Evolutionary conservation across 2,888 invertebrate species (phyloP).

Genomic region (Conomelus anceps): DNA sequence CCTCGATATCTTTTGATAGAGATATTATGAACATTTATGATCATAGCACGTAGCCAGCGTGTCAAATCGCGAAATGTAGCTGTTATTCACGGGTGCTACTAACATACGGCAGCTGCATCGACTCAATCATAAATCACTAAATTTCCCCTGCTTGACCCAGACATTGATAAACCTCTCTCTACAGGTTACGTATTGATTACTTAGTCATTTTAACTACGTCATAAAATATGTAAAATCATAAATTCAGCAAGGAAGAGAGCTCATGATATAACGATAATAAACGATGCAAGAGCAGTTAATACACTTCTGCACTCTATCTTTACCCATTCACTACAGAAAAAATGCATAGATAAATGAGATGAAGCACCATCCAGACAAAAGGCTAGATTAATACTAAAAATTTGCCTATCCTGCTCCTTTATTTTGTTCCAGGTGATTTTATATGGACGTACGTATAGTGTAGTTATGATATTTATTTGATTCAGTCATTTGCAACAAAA

Average conservation of each 20-base stretch:
- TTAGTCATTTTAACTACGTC: neutral
- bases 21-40: constrained; percentile 12
- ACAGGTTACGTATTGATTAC: neutral
- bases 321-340: too few relatives aligned
- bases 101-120: neutral
- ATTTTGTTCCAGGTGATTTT: too few relatives aligned
- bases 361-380: too few relatives aligned
- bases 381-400: too few relatives aligned
- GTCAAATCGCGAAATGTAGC: neutral
- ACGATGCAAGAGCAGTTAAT: too few relatives aligned
- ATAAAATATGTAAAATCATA: neutral
- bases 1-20: constrained; percentile 8
- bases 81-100: neutral
- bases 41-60: neutral
- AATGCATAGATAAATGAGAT: too few relatives aligned
- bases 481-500: too few relatives aligned
- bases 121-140: neutral
- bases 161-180: neutral
- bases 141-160: neutral
- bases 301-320: too few relatives aligned
- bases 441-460: too few relatives aligned
- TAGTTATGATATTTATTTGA: too few relatives aligned
- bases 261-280: neutral
- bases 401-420: too few relatives aligned
- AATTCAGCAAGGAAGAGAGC: neutral